Percentiles rank a stretch among this genome's conserved stretches.
These are phyloP conservation scores for Drosophila hamatofila DNA, from an alignment of 2,888 invertebrate species.

Conservation along the genomic window DNA sequence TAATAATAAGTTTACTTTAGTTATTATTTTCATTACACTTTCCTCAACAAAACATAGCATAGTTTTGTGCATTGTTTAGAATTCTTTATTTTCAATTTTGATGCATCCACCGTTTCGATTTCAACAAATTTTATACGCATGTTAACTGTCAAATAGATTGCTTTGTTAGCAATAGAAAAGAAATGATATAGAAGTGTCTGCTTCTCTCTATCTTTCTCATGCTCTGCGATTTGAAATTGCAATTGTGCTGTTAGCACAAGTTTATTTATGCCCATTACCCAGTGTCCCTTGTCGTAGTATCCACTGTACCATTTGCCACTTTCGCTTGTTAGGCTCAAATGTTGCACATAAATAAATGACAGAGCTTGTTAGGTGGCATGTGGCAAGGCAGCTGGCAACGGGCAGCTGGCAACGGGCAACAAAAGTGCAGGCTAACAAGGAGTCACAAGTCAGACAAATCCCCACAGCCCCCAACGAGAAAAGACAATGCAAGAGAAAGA, in stretches of 20 bases:
- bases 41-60: neutral
- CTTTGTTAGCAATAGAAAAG: slow-evolving; percentile 31
- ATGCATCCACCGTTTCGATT: slow-evolving; percentile 36
- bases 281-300: slow-evolving; percentile 10
- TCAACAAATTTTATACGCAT: slow-evolving; percentile 56
- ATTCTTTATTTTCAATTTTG: neutral
- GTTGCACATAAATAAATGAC: slow-evolving; percentile 71
- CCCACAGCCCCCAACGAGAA: slow-evolving; percentile 13
- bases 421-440: slow-evolving; percentile 66
- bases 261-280: slow-evolving; percentile 56
- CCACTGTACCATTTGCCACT: slow-evolving; percentile 45
- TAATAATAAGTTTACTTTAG: too few species aligned
- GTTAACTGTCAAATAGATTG: slow-evolving; percentile 51
- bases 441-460: slow-evolving; percentile 53
- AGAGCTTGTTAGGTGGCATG: slow-evolving; percentile 67
- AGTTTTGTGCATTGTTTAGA: neutral
- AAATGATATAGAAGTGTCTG: neutral
- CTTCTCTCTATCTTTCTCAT: neutral
- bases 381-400: slow-evolving; percentile 6
- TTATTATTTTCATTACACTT: too few species aligned
- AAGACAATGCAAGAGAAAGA: neutral
- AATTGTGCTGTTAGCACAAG: slow-evolving; percentile 42
- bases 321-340: slow-evolving; percentile 77
- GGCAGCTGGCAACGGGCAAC: slow-evolving; percentile 9
- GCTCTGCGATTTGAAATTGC: slow-evolving; percentile 58